Base-by-base conservation (phyloP, 2,888 invertebrate genomes). In the Eurytoma adleriae region DNA sequence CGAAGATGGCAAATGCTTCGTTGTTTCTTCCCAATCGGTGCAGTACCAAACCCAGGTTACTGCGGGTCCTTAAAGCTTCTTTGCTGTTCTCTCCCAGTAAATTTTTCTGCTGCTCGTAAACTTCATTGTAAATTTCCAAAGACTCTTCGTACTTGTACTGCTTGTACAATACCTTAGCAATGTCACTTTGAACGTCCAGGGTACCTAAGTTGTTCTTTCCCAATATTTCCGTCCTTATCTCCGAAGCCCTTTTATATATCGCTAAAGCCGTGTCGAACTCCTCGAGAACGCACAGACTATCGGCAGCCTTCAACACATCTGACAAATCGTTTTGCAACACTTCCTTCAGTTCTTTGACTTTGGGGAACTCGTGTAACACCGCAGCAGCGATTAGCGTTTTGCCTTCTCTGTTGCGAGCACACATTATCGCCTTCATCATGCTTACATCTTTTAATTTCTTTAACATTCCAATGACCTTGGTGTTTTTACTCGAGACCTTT, bases 21-120 rank as follows among this genome's bases (percentile, higher is more conserved):
- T 83, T 79, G 69, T 76, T 48, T 61, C 83, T 73, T 54, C 67
- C 79, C 61, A 66, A 79, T 50, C 18, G 57, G 59, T 79, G 56
- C 62, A 85, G 70, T 69, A 80, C 79, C 30, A 83, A 52, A 40
- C 84, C 85, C 61, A 84, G 79, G 57, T 71, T 59, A 71, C 71
- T 73, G 24, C 76, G 70, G 56, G 84, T 83, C 52, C 74, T 62
- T 50, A 84, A 56, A 40, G 76, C 81, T 61, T 82, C 82, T 59
- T 62, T 18, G 78, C 83, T 61, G 74, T 82, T 82, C 73, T 70
- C n/a, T 10, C 78, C 83, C 50, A 85, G 71, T 13, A 81, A 71
- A 73, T 75, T 66, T 30, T 79, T 80, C 67, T 83, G 84, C 20
- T 57, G 76, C 24, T 76, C 66, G 57, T 66, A 83, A 61, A 84